Evolutionary conservation across 2,888 invertebrate species (phyloP).

Genomic region (Aleiodes alternator): DNA sequence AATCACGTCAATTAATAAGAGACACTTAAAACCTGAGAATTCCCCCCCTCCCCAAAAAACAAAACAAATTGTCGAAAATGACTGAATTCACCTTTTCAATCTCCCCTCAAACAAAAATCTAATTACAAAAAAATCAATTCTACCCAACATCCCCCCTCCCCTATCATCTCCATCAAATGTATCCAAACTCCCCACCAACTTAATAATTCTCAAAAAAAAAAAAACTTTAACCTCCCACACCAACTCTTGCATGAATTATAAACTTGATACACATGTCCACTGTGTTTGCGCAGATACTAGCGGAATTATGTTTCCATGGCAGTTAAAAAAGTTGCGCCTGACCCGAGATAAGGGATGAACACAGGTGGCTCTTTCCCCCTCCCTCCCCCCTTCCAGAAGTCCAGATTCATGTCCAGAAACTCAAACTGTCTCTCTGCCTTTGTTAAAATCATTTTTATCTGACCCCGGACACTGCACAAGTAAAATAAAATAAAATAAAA

Average conservation of each 20-base stretch:
- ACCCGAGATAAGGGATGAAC: conserved; percentile 29
- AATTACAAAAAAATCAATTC: too few species aligned
- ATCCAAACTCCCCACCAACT: not conserved
- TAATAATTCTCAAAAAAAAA: not conserved
- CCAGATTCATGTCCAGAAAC: conserved; percentile 17
- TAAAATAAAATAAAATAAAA: not conserved
- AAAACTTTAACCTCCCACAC: not conserved
- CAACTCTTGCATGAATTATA: not conserved
- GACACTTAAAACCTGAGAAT: too few species aligned
- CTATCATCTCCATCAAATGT: too few species aligned
- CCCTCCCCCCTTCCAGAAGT: not conserved
- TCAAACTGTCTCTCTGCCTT: too few species aligned
- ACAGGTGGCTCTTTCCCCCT: conserved; percentile 36
- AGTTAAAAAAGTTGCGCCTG: not conserved
- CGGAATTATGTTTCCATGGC: not conserved
- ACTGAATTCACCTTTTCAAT: too few species aligned
- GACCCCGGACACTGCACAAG: too few species aligned
- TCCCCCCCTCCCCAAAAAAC: too few species aligned
- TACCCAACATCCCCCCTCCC: too few species aligned
- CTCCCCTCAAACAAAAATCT: too few species aligned
- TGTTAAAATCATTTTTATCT: too few species aligned
- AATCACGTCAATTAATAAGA: too few species aligned
- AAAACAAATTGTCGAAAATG: too few species aligned
- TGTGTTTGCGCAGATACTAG: not conserved
- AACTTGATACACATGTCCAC: not conserved